These are phyloP conservation scores for Chionodraco myersi DNA, from an alignment of 2,113 vertebrate species.

Conservation along the genomic window DNA sequence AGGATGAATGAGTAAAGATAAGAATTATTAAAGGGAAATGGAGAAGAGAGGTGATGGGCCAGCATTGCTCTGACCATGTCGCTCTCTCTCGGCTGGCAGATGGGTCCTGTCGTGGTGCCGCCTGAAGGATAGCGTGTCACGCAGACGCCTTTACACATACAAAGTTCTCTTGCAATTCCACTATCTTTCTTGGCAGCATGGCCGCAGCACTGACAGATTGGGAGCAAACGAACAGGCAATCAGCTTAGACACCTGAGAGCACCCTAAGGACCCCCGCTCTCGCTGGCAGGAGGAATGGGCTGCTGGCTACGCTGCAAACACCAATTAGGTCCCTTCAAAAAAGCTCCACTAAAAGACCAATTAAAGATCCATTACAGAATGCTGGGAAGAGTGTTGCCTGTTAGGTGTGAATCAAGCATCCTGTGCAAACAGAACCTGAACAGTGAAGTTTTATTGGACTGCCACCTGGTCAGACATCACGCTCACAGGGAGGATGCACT, in stretches of 20 bases:
- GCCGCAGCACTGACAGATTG: constrained; percentile 81
- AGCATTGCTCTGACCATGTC: constrained; percentile 39
- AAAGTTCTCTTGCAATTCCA: constrained; percentile 48
- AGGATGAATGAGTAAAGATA: constrained; percentile 26
- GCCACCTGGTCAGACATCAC: constrained; percentile 12
- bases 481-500: constrained; percentile 1
- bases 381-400: constrained; percentile 65
- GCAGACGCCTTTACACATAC: constrained; percentile 42
- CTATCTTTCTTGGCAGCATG: constrained; percentile 68
- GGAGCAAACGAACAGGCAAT: constrained; percentile 83
- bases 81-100: constrained; percentile 76
- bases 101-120: constrained; percentile 80
- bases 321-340: constrained; percentile 68
- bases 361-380: constrained; percentile 77
- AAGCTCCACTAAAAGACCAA: constrained; percentile 73
- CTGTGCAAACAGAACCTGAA: constrained; percentile 26
- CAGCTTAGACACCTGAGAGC: constrained; percentile 82
- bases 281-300: constrained; percentile 59
- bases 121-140: constrained; percentile 79
- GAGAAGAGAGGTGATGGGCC: constrained; percentile 43
- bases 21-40: constrained; percentile 42
- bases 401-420: constrained; percentile 34
- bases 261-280: constrained; percentile 67
- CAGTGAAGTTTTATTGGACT: background rate
- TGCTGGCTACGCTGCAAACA: constrained; percentile 60